A percentile compares a stretch with the other conserved stretches of the same genome.
Conservation (phyloP, 2,797 vertebrate species). For the Xenentodon cancila region DNA sequence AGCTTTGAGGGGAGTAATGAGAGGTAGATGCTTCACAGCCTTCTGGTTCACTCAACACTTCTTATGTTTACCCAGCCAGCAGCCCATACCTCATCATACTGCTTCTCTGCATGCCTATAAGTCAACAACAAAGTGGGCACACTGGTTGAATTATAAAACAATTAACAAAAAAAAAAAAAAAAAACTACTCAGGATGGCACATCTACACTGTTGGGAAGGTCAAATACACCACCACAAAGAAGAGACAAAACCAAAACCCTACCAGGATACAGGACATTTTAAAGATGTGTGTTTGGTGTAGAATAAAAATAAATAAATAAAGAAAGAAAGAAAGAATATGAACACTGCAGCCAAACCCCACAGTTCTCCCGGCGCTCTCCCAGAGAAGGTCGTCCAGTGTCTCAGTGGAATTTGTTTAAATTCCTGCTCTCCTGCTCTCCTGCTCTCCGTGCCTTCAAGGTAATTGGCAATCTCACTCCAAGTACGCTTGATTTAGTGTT, state of each 20-base stretch:
- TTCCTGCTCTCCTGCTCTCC: conserved; percentile 50
- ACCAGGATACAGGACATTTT: conserved; percentile 41
- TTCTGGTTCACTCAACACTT: conserved; percentile 36
- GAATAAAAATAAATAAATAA: conserved; percentile 74
- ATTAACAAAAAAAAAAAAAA: conserved; percentile 7
- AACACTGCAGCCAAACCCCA: conserved; percentile 65
- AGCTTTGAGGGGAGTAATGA: conserved; percentile 31
- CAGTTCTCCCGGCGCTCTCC: conserved; percentile 46
- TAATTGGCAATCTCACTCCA: conserved; percentile 77
- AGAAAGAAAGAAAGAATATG: conserved; percentile 71
- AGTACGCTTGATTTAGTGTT: conserved; percentile 74
- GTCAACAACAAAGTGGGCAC: conserved; percentile 44
- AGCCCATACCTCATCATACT: conserved; percentile 15
- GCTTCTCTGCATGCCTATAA: conserved; percentile 12
- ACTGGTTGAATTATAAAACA: conserved; percentile 30
- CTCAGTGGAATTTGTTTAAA: conserved; percentile 70
- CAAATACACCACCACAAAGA: conserved; percentile 45
- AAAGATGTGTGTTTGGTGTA: conserved; percentile 68
- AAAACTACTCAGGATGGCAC: conserved; percentile 40
- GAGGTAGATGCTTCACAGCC: conserved; percentile 47
- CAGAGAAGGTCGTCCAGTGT: conserved; percentile 51
- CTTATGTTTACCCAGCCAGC: conserved; percentile 38
- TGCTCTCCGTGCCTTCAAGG: conserved; percentile 61
- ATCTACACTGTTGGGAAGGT: conserved; percentile 50
- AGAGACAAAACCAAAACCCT: conserved; percentile 45